Conservation (phyloP, 2,113 vertebrate species). For the Natator depressus region DNA sequence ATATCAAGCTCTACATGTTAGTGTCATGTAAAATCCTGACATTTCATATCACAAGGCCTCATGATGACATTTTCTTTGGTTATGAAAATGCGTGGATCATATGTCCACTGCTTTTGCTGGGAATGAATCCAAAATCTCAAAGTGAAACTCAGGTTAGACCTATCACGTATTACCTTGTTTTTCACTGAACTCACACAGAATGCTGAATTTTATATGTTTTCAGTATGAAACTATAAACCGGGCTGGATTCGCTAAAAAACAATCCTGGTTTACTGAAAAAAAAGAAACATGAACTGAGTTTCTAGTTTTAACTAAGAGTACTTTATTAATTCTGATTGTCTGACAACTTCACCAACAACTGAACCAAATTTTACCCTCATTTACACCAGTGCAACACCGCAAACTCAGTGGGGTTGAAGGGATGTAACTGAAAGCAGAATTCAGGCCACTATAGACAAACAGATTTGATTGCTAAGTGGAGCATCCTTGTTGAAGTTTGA, state of each 20-base stretch:
- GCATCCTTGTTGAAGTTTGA: neutral
- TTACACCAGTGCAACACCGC: neutral
- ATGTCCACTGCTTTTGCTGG: neutral
- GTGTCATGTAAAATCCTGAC: neutral
- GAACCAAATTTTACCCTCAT: neutral
- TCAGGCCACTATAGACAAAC: neutral
- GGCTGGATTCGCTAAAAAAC: neutral
- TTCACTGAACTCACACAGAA: neutral
- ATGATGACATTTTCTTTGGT: neutral
- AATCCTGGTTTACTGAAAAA: neutral
- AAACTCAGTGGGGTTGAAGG: neutral
- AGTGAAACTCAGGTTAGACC: neutral
- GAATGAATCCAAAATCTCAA: neutral
- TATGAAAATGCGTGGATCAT: neutral
- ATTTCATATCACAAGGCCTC: neutral
- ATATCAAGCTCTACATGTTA: neutral
- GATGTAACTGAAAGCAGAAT: neutral
- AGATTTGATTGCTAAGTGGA: neutral
- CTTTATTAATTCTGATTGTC: neutral
- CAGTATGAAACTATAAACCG: neutral
- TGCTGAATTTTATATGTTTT: neutral
- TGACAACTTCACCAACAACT: neutral
- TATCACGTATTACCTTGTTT: neutral
- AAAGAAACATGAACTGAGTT: neutral
- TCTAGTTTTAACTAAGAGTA: neutral